Evolutionary conservation across 2,797 vertebrate species (phyloP).

Genomic region (Acrocephalus scirpaceus): DNA sequence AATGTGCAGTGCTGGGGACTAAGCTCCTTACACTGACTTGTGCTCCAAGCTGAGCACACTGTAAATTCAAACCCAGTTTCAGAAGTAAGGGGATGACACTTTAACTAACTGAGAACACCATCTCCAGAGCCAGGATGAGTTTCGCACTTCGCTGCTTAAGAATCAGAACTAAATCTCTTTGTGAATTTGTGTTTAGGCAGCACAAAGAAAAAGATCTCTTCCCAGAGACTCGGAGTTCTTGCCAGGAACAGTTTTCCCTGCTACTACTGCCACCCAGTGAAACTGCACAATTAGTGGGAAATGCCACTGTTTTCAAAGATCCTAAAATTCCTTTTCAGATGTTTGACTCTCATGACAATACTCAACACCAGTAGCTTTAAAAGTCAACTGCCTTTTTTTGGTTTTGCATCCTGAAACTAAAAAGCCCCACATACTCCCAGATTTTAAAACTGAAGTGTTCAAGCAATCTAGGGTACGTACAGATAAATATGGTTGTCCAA

Average conservation of each 20-base stretch:
- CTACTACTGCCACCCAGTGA: slow-evolving; percentile 62
- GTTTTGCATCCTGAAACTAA: not conserved
- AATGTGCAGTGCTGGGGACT: not conserved
- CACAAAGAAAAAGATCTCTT: not conserved
- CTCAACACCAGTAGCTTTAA: not conserved
- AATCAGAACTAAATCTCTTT: not conserved
- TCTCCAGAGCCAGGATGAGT: not conserved
- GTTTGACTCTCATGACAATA: not conserved
- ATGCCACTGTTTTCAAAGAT: not conserved
- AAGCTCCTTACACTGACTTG: not conserved
- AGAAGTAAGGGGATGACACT: not conserved
- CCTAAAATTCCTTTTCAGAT: not conserved
- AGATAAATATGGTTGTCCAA: not conserved
- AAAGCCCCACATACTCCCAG: not conserved
- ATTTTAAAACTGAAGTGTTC: not conserved
- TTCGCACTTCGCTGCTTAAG: not conserved
- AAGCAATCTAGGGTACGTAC: not conserved
- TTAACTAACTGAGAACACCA: not conserved
- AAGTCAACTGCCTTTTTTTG: not conserved
- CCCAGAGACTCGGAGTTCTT: not conserved
- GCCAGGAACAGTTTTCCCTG: not conserved
- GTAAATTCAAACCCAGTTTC: not conserved
- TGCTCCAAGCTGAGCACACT: not conserved
- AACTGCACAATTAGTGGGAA: not conserved
- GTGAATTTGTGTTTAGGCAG: not conserved